These are phyloP conservation scores for Neelides folsomi DNA, from an alignment of 2,888 invertebrate genomes.

Conservation along the genomic window DNA sequence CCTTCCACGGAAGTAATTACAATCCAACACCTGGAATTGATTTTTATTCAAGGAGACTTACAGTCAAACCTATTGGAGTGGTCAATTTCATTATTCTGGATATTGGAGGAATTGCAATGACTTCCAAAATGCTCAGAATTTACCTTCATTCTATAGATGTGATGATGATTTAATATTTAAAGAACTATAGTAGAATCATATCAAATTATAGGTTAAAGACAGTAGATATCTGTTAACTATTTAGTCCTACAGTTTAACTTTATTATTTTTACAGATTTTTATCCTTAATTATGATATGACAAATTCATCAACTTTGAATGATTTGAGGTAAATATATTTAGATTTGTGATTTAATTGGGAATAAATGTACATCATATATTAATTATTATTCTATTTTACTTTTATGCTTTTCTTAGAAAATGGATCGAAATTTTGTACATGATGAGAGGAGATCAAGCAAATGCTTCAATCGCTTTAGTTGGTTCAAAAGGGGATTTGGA, in stretches of 20 bases:
- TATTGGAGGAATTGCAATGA: constrained; percentile 22
- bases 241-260: background rate
- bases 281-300: constrained; percentile 29
- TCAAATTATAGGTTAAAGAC: background rate
- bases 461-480: constrained; percentile 22
- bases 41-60: constrained; percentile 23
- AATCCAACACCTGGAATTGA: constrained; percentile 26
- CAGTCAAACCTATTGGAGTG: constrained; percentile 22
- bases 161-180: background rate
- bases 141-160: constrained; percentile 28
- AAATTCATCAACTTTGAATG: constrained; percentile 21
- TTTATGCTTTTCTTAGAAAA: no score
- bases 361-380: no score
- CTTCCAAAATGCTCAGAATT: constrained; percentile 27
- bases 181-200: background rate
- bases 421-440: constrained; percentile 23
- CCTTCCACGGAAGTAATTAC: constrained; percentile 29
- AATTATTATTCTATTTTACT: no score
- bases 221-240: background rate
- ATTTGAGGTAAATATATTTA: constrained; percentile 6
- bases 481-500: constrained; percentile 30
- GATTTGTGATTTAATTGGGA: no score
- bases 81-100: constrained; percentile 25
- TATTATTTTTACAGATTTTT: constrained; percentile 14
- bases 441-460: constrained; percentile 12